Percentiles rank a stretch among this genome's conserved stretches.
phyloP scores from a whole-genome alignment of 2,113 vertebrate species.

The Micromys minutus region DNA sequence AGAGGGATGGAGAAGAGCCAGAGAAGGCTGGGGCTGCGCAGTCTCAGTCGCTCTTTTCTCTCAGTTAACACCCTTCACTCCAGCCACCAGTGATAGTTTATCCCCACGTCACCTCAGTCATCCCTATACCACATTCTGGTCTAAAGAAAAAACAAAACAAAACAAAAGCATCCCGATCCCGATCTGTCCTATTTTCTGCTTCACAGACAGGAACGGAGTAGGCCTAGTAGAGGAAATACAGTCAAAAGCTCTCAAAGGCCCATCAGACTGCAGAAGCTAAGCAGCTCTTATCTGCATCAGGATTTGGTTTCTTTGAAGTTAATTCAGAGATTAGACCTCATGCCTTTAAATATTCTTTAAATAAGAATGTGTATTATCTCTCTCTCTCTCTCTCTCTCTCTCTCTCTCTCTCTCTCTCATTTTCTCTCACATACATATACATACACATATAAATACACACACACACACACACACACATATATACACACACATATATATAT shows the following conservation, averaged over 20 bases:
- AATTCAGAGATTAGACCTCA: constrained; percentile 62
- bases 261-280: constrained; percentile 7
- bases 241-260: constrained; percentile 65
- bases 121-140: constrained; percentile 23
- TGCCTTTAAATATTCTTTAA: constrained; percentile 66
- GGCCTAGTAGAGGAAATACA: not conserved
- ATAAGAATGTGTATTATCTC: constrained; percentile 46
- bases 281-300: constrained; percentile 56
- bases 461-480: too few species aligned
- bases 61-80: constrained; percentile 27
- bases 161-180: not conserved
- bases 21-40: not conserved
- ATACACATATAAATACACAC: too few species aligned
- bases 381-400: not conserved
- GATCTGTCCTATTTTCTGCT: constrained; percentile 46
- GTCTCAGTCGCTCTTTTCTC: not conserved
- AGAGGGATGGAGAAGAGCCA: not conserved
- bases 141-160: not conserved
- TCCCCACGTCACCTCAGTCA: constrained; percentile 1
- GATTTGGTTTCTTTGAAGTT: constrained; percentile 76
- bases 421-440: too few species aligned
- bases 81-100: constrained; percentile 38
- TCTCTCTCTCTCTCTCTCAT: too few species aligned
- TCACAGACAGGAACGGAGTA: constrained; percentile 15
- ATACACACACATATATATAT: too few species aligned